Evolutionary conservation across 2,797 vertebrate species (phyloP).

Genomic region (Tenualosa ilisha): DNA sequence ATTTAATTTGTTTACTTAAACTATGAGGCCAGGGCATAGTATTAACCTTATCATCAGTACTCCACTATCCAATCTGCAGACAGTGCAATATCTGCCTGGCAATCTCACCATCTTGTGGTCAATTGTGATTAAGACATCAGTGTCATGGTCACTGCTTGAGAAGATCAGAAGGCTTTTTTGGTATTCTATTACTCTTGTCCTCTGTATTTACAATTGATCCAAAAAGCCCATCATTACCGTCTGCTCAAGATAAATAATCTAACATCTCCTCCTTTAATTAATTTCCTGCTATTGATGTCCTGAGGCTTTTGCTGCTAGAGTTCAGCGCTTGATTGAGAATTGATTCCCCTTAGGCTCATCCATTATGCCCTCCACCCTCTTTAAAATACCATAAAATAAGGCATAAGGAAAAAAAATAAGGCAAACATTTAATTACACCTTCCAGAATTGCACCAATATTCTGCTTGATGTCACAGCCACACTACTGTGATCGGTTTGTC

Average conservation of each 20-base stretch:
- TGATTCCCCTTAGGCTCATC: background rate
- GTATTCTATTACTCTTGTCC: background rate
- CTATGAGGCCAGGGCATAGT: no score
- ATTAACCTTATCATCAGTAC: background rate
- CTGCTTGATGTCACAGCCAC: background rate
- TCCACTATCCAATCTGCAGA: background rate
- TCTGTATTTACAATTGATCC: constrained; percentile 14
- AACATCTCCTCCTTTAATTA: background rate
- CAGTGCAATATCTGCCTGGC: background rate
- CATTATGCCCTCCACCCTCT: background rate
- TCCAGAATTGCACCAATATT: background rate
- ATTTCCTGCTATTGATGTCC: background rate
- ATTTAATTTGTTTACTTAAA: no score
- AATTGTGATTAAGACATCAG: background rate
- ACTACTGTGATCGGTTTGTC: background rate
- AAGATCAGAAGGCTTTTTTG: background rate
- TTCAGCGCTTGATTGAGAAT: constrained; percentile 5
- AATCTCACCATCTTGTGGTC: background rate
- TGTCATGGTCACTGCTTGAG: background rate
- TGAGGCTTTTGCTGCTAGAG: background rate
- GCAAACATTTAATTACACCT: constrained; percentile 8
- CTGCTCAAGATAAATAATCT: background rate
- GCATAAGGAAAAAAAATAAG: background rate
- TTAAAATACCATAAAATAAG: constrained; percentile 4
- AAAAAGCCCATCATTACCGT: background rate